Base-by-base conservation (phyloP, 2,797 vertebrate genomes). In the Chelon labrosus region DNA sequence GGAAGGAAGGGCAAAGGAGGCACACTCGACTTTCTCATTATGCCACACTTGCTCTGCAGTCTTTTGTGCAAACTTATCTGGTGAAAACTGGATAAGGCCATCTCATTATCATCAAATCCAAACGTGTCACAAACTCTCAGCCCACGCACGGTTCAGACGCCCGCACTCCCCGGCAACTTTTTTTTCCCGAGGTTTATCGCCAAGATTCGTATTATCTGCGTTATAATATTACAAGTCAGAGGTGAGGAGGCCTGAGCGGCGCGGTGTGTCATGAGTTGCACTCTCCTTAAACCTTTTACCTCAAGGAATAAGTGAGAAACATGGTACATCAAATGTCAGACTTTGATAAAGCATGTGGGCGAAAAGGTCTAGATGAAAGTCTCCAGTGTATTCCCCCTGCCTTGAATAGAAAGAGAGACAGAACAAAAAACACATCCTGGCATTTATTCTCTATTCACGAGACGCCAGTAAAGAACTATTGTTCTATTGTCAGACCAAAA, bases 401-500 rank as follows among this genome's bases (percentile, higher is more conserved):
- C 86, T 86, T 91, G 76, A 87, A 86, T 79, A 71, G 79, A 84
- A 85, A 80, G 83, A 78, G 68, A 75, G 53, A 66, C 50, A 63
- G 37, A 71, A 79, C 70, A 79, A 20, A 53, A 46, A 64, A 80
- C 74, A 92, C 87, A 88, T 92, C 89, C 93, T 92, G 90, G 71
- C 79, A 87, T 93, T 93, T 90, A 90, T 87, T 88, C 86, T 90
- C 70, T 81, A 86, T 87, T 91, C 89, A 91, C 77, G 79, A 79
- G 79, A 68, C 74, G 82, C 53, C 14, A 17, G 76, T 75, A 77
- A 80, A 85, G 80, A 76, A 75, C 87, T 78, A 94, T 93, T 93
- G 90, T 94, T 92, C 92, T 65, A 92, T 93, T 94, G 91, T 94
- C 87, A 81, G 61, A 46, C 76, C 59, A 79, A 73, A 89, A 69